phyloP scores from a whole-genome alignment of 2,113 vertebrate genomes.

The Petrocephalus zakoni region DNA sequence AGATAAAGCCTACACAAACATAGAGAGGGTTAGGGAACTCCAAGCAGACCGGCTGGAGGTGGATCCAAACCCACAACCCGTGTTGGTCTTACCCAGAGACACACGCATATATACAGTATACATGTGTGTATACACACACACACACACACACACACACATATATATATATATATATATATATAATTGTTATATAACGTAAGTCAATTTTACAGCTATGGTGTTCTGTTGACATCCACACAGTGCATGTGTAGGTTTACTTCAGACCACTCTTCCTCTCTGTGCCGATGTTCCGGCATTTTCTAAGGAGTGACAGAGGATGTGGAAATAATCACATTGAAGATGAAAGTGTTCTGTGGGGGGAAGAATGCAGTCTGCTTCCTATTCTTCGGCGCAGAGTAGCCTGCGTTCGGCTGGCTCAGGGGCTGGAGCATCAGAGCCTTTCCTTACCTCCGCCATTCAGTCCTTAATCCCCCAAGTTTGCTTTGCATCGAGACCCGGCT shows the following conservation, averaged over 20 bases:
- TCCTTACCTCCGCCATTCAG: not conserved
- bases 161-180: not conserved
- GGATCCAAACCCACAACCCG: not conserved
- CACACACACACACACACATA: not conserved
- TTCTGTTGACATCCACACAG: not conserved
- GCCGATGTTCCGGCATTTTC: not conserved
- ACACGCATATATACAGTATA: not conserved
- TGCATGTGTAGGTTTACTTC: not conserved
- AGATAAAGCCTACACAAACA: not conserved
- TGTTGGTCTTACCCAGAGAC: not conserved
- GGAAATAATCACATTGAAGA: slow-evolving; percentile 16
- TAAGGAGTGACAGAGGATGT: slow-evolving; percentile 11
- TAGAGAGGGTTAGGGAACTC: not conserved
- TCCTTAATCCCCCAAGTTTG: not conserved
- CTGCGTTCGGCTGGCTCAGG: not conserved
- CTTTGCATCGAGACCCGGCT: not conserved
- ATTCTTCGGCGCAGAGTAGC: not conserved
- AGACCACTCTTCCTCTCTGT: not conserved
- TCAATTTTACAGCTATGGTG: slow-evolving; percentile 7
- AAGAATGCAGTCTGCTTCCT: not conserved
- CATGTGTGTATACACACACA: not conserved
- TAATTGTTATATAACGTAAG: slow-evolving; percentile 15
- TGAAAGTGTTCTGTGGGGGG: slow-evolving; percentile 14
- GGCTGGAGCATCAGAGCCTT: not conserved
- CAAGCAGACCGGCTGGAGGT: not conserved